phyloP scores from a whole-genome alignment of 2,113 vertebrate genomes.

The Rhinolophus sinicus region DNA sequence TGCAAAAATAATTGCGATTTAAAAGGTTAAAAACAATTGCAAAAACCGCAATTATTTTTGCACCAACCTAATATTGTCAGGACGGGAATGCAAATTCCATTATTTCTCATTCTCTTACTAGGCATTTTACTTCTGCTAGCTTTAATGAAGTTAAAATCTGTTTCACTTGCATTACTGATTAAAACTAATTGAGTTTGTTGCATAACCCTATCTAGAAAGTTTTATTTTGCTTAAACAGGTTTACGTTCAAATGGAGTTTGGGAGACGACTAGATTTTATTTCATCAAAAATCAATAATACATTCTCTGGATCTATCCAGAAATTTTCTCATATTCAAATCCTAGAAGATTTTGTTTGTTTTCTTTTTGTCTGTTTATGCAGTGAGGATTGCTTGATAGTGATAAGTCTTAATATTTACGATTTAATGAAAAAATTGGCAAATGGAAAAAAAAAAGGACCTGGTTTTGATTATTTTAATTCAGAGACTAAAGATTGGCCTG shows the following conservation, averaged over 20 bases:
- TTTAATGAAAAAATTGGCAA: not conserved
- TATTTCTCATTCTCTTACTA: slow-evolving; percentile 65
- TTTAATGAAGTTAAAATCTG: slow-evolving; percentile 80
- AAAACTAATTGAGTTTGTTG: slow-evolving; percentile 74
- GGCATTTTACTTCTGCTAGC: slow-evolving; percentile 65
- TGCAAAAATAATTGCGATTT: no score
- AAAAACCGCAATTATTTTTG: no score
- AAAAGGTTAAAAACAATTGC: no score
- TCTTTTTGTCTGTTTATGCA: not conserved
- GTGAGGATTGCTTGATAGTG: not conserved
- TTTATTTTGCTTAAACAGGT: slow-evolving; percentile 53
- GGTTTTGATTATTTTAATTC: not conserved
- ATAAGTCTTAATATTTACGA: not conserved
- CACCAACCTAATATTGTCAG: not conserved
- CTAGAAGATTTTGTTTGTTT: not conserved
- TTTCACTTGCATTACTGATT: slow-evolving; percentile 74
- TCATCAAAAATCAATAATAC: not conserved
- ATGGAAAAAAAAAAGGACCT: not conserved
- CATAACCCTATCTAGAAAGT: slow-evolving; percentile 66
- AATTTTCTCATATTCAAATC: not conserved
- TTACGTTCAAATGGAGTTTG: slow-evolving; percentile 48
- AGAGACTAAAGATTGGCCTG: not conserved
- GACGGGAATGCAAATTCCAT: slow-evolving; percentile 70
- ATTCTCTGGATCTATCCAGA: not conserved
- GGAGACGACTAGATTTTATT: not conserved